Percentiles rank a stretch among this genome's conserved stretches.
Conservation (phyloP, 2,797 vertebrate genomes). For the Lithobates pipiens region DNA sequence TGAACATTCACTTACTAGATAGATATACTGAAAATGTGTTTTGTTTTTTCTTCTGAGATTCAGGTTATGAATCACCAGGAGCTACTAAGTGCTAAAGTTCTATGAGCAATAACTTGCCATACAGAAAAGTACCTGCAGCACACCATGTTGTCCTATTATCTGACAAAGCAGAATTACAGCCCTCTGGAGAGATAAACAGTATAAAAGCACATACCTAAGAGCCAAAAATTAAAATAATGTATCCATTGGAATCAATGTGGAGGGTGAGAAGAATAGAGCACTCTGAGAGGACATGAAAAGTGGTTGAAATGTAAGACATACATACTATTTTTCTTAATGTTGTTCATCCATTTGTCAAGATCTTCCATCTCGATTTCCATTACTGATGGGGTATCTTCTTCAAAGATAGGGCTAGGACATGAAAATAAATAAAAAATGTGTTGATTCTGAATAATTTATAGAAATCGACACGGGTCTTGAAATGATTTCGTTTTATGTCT, state of each 20-base stretch:
- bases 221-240: constrained; percentile 8
- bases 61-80: neutral
- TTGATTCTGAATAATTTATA: neutral
- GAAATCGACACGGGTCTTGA: neutral
- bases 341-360: constrained; percentile 92
- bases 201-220: constrained; percentile 1
- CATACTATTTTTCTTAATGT: constrained; percentile 83
- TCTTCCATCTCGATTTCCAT: constrained; percentile 98
- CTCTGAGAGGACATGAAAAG: neutral
- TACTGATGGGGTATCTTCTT: constrained; percentile 96
- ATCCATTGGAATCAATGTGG: constrained; percentile 35
- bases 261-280: neutral
- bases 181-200: neutral
- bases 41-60: neutral
- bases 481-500: neutral
- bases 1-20: neutral
- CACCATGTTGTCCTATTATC: constrained; percentile 40
- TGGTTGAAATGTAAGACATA: constrained; percentile 53
- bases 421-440: constrained; percentile 5
- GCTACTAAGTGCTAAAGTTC: neutral
- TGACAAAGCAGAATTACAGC: constrained; percentile 36
- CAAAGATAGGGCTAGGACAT: constrained; percentile 91
- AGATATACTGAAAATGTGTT: neutral
- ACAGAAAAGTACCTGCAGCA: neutral
- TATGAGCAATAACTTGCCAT: neutral